Percentiles rank a stretch among this genome's conserved stretches.
phyloP scores from a whole-genome alignment of 2,113 vertebrate genomes.

The Cochlearius cochlearius region DNA sequence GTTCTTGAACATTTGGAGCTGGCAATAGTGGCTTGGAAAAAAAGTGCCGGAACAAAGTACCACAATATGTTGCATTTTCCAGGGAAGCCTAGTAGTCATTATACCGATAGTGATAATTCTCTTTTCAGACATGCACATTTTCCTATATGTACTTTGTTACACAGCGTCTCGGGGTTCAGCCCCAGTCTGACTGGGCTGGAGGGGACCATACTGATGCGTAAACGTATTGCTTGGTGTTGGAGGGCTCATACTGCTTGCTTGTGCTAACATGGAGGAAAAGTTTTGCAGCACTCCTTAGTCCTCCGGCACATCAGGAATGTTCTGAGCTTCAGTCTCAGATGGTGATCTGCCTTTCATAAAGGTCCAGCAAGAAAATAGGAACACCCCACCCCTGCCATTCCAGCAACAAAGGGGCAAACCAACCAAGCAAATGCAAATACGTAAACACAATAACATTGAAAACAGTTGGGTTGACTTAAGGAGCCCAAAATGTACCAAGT shows the following conservation, averaged over 20 bases:
- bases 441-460: not conserved
- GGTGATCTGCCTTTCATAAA: not conserved
- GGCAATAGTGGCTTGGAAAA: not conserved
- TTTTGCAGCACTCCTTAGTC: not conserved
- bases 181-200: not conserved
- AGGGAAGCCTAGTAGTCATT: not conserved
- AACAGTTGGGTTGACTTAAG: not conserved
- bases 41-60: not conserved
- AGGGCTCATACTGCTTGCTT: not conserved
- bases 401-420: not conserved
- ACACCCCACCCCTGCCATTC: not conserved
- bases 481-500: not conserved
- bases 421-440: not conserved
- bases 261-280: not conserved
- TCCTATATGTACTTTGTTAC: not conserved
- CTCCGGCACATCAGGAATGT: not conserved
- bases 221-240: not conserved
- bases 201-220: not conserved
- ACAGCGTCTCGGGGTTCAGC: not conserved
- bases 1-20: slow-evolving; percentile 33
- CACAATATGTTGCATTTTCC: slow-evolving; percentile 1
- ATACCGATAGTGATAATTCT: not conserved
- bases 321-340: not conserved
- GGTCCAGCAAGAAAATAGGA: not conserved
- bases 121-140: not conserved